Base-by-base conservation (phyloP, 2,888 invertebrate species). In the Campoplex nolae region DNA sequence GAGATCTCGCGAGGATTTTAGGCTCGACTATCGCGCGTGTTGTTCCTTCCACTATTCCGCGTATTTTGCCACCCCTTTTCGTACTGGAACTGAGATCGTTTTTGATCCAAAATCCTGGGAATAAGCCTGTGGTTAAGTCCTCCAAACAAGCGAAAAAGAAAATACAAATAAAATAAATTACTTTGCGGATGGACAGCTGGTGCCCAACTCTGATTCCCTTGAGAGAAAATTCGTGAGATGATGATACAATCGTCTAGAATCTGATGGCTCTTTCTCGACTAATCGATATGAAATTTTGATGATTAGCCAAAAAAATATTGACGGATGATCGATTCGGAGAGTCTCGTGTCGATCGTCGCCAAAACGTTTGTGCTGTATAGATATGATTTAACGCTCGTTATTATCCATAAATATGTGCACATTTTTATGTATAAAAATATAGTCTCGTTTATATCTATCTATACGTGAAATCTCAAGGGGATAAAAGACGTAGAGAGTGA, bases 261-360 rank as follows among this genome's bases (percentile, higher is more conserved):
- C 62, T 86, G 86, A 86, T 81, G 86, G 45, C 86, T 84, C 84
- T 78, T 48, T 83, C 56, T 86, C 68, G 81, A 74, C 77, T 81
- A 86, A 86, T 86, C 68, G 80, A 62, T 78, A 73, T 62, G 54
- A 77, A 77, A 83, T 77, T 77, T 81, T 28, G 70, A 42, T 23
- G 35, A 56, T 8, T 4, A 42, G 11, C 45, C 38, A 16, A 48
- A 45, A n/a, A 78, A 74, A 74, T 68, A 48, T 56, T 74, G 32
- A 56, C 6, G 11, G 73, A 62, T 79, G 78, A 82, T 82, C 48
- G 80, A 83, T 83, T 54, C 56, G 71, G 76, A 71, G 45, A 62
- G 58, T 68, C 51, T 62, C 48, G 76, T 42, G n/a, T 67, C 54
- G 42, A 68, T 78, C 75, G 74, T 78, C 75, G 74, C 62, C 68